Percentiles rank a stretch among this genome's conserved stretches.
phyloP scores from a whole-genome alignment of 1,140 invertebrate species.

The Camponotus floridanus region DNA sequence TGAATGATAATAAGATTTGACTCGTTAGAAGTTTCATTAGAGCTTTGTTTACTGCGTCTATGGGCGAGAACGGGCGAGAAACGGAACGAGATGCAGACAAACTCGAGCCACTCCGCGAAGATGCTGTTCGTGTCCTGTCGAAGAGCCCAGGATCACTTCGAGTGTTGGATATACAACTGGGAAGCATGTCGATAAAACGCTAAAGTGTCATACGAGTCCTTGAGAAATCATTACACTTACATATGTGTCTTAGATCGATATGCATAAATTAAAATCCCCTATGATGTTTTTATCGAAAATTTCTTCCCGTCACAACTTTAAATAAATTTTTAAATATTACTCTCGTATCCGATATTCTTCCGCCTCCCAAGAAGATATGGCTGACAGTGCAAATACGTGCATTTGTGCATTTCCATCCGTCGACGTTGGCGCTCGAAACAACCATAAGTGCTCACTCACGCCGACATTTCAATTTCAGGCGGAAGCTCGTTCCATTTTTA shows the following conservation, averaged over 20 bases:
- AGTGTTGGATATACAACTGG: not conserved
- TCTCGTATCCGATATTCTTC: too few relatives aligned
- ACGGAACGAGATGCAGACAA: conserved; percentile 18
- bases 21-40: conserved; percentile 83
- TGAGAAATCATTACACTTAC: not conserved
- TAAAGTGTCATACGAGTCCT: not conserved
- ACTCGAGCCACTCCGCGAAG: conserved; percentile 18
- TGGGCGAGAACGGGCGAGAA: conserved; percentile 38
- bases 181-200: not conserved
- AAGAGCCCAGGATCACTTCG: not conserved
- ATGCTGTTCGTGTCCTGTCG: conserved; percentile 26
- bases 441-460: conserved; percentile 66
- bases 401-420: conserved; percentile 64
- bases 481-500: conserved; percentile 55
- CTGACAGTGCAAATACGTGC: conserved; percentile 56
- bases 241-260: not conserved
- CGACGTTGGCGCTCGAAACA: conserved; percentile 54
- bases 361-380: not conserved
- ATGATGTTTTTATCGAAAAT: not conserved
- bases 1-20: conserved; percentile 82
- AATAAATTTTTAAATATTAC: not conserved
- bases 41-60: conserved; percentile 78
- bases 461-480: conserved; percentile 61
- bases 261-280: not conserved
- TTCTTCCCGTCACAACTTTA: conserved; percentile 6